Evolutionary conservation across 2,888 invertebrate species (phyloP).

Genomic region (Physocephala rufipes): DNA sequence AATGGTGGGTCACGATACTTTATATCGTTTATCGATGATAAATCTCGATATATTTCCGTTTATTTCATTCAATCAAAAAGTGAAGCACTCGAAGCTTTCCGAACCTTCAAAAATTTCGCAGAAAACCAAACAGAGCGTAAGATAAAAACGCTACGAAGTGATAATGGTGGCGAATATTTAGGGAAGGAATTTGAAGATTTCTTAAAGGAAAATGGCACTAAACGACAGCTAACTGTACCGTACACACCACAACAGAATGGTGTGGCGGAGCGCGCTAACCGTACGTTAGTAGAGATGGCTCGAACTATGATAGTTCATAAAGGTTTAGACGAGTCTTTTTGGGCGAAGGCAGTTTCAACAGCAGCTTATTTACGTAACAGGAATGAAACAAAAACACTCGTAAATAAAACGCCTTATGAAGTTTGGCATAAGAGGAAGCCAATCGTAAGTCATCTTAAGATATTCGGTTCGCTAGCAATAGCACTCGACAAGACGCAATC

Average conservation of each 20-base stretch:
- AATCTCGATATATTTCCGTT: not conserved
- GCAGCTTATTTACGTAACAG: constrained; percentile 36
- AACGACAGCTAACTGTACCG: too few species aligned
- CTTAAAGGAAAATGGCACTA: too few species aligned
- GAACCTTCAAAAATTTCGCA: too few species aligned
- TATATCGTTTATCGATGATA: not conserved
- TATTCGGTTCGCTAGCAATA: constrained; percentile 33
- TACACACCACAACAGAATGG: too few species aligned
- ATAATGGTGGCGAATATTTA: not conserved
- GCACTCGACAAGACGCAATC: constrained; percentile 22
- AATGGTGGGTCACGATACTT: constrained; percentile 1
- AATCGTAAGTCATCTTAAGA: constrained; percentile 16
- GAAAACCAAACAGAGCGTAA: too few species aligned
- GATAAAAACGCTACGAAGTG: too few species aligned
- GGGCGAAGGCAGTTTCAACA: constrained; percentile 38
- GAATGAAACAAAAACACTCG: too few species aligned
- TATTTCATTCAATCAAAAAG: not conserved
- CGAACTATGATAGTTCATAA: too few species aligned
- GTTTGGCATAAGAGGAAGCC: constrained; percentile 14
- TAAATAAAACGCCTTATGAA: constrained; percentile 18
- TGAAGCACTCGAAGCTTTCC: too few species aligned
- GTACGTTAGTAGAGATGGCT: too few species aligned
- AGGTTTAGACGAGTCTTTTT: constrained; percentile 25
- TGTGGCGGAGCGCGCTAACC: too few species aligned
- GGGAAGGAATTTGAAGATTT: too few species aligned